These are phyloP conservation scores for Notothenia rossii DNA, from an alignment of 2,113 vertebrate species.

Conservation along the genomic window DNA sequence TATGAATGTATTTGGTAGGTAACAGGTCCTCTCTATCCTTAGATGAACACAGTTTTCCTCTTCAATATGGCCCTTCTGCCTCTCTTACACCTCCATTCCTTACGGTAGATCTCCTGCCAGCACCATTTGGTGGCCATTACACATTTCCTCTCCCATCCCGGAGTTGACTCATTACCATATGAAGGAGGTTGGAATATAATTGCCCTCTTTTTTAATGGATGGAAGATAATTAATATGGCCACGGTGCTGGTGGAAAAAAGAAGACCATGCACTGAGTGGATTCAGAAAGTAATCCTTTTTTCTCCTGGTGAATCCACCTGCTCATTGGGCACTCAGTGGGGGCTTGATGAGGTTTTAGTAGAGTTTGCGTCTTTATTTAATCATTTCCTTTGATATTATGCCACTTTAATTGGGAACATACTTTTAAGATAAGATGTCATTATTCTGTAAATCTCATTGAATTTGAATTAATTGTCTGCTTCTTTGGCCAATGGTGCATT, in stretches of 20 bases:
- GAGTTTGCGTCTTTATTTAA: constrained; percentile 10
- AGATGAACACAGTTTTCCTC: constrained; percentile 31
- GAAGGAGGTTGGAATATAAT: constrained; percentile 76
- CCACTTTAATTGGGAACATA: constrained; percentile 45
- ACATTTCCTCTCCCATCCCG: constrained; percentile 33
- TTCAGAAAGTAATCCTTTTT: constrained; percentile 53
- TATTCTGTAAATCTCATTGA: constrained; percentile 15
- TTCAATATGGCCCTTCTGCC: neutral
- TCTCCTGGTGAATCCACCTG: constrained; percentile 30
- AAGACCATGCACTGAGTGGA: constrained; percentile 15
- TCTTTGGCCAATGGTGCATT: neutral
- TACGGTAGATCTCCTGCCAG: constrained; percentile 19
- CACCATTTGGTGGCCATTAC: constrained; percentile 46
- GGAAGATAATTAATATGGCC: constrained; percentile 78
- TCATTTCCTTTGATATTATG: constrained; percentile 57
- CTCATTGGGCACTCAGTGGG: constrained; percentile 48
- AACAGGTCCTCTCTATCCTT: neutral
- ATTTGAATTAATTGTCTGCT: constrained; percentile 22
- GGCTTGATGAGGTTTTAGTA: constrained; percentile 59
- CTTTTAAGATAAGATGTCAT: constrained; percentile 41
- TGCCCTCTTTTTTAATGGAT: constrained; percentile 80
- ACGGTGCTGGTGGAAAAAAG: constrained; percentile 36
- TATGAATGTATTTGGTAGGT: neutral
- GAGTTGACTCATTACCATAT: constrained; percentile 78
- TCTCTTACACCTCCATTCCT: neutral